Base-by-base conservation (phyloP, 30 jellyfish, hydroid and myxozoan species). In the Hydractinia echinata region DNA sequence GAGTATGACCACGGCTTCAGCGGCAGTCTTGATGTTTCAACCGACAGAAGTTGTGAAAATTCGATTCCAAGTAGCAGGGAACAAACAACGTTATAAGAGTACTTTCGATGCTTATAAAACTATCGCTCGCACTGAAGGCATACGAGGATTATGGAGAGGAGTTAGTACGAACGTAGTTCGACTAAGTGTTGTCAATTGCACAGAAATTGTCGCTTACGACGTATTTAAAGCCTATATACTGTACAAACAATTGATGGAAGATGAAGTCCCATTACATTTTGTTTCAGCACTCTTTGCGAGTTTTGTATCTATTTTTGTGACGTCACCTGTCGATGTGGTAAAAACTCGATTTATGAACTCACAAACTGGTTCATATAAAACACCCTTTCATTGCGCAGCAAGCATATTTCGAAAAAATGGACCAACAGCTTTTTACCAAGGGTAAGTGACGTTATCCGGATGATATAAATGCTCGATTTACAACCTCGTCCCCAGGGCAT, bases 1-100 rank as follows among this genome's bases (percentile, higher is more conserved):
- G 14, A 89, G 96, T 64, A 82, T 91, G 72, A 89, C 96, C 11
- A 89, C 96, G 8, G 96, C 96, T 13, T 61, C 96, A 8, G 54
- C 95, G 53, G 96, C 96, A 50, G 96, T 89, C 16, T 76, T 89
- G 55, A 53, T 89, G 81, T 89, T 89, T 80, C 96, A 89, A 64
- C 96, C 96, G 53, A 89, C 96, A 21, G 96, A 89, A 50, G 96
- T 89, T 48, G 96, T 89, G 10, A 89, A 89, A 79, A 89, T 89
- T 49, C 95, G 96, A 48, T 78, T 89, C 71, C 96, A 89, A 54
- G 96, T 94, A 11, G 96, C 96, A 7, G 96, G 96, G 20, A 56
- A 48, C 16, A 84, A 84, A 53, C 19, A 82, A 18, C 82, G 67
- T 5, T 89, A 89, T 74, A 56, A 84, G 11, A 87, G 96, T 20